Evolutionary conservation across 2,888 invertebrate species (phyloP).

Genomic region (Biston stratarius): DNA sequence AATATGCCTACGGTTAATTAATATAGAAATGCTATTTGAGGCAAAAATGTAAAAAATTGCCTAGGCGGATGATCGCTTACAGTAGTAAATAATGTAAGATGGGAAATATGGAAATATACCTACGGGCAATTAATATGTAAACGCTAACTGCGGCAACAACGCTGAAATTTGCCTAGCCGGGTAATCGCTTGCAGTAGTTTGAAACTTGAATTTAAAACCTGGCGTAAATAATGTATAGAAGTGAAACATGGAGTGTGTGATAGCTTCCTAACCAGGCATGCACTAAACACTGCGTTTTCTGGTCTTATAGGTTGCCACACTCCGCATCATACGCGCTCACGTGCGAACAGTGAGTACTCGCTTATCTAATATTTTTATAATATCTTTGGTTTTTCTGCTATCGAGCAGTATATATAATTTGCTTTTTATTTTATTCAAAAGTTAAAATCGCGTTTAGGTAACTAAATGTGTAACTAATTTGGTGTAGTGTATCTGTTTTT

Average conservation of each 20-base stretch:
- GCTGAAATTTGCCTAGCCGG: slow-evolving; percentile 25
- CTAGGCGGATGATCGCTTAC: slow-evolving; percentile 27
- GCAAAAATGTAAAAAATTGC: not conserved
- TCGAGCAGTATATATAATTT: slow-evolving; percentile 9
- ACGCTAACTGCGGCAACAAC: not conserved
- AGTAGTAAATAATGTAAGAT: slow-evolving; percentile 27
- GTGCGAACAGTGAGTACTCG: slow-evolving; percentile 89
- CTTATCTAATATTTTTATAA: slow-evolving; percentile 61
- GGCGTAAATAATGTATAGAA: slow-evolving; percentile 23
- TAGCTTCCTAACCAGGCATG: slow-evolving; percentile 84
- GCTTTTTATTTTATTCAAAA: not conserved
- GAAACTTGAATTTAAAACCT: slow-evolving; percentile 10
- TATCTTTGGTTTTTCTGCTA: slow-evolving; percentile 59
- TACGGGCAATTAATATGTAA: slow-evolving; percentile 19
- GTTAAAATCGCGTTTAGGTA: slow-evolving; percentile 10
- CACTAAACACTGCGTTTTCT: slow-evolving; percentile 83
- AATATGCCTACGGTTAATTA: slow-evolving; percentile 27
- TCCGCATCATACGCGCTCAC: slow-evolving; percentile 88
- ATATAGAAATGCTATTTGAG: not conserved
- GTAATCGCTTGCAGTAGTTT: slow-evolving; percentile 36
- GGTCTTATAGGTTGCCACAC: slow-evolving; percentile 86
- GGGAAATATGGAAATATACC: slow-evolving; percentile 6
- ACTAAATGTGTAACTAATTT: slow-evolving; percentile 15
- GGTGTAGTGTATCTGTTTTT: slow-evolving; percentile 28
- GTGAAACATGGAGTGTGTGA: slow-evolving; percentile 59